Base-by-base conservation (phyloP, 92 coral and sea anemone species). In the Palythoa grandis region DNA sequence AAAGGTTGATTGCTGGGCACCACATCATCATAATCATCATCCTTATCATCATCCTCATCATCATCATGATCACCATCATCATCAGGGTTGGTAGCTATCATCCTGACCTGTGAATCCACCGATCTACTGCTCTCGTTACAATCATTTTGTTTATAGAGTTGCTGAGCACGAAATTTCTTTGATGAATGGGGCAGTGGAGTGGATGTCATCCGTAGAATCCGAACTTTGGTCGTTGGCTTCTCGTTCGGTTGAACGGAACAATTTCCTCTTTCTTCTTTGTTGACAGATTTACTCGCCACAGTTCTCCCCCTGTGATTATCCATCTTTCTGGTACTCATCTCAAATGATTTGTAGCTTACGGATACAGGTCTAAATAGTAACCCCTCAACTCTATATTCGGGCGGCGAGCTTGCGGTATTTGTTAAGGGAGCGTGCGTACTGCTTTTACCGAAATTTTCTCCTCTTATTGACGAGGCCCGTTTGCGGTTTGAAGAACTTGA, bases 181-280 rank as follows among this genome's bases (percentile, higher is more conserved):
- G 85, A 23, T 10, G 85, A 66, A 20, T 7, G 60, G 15, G 85
- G 85, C 54, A 80, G 61, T 29, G 85, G 85, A 14, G 85, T 47
- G 4, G 85, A 80, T 11, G 43, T 67, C 85, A 80, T 67, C 66
- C 85, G 85, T 65, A 80, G 72, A 40, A 80, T 14, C 60, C 57
- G 72, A 43, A 80, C 35, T 48, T 80, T 66, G 11, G 85, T 11
- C 13, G 9, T 66, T 2, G 75, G 63, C 11, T 35, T 66, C 43
- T 24, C 40, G 22, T 13, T 80, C 5, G 7, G 22, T 40, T 47
- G 60, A n/a, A 7, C 19, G n/a, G 0, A 47, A 13, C 40, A 19
- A 7, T 8, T 40, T 11, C 1, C n/a, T 0, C 20, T 65, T 12
- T 20, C 12, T 47, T 52, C 73, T 22, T 38, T 79, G 58, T 48